phyloP scores from a whole-genome alignment of 2,888 invertebrate genomes.

The Nebria brevicollis region DNA sequence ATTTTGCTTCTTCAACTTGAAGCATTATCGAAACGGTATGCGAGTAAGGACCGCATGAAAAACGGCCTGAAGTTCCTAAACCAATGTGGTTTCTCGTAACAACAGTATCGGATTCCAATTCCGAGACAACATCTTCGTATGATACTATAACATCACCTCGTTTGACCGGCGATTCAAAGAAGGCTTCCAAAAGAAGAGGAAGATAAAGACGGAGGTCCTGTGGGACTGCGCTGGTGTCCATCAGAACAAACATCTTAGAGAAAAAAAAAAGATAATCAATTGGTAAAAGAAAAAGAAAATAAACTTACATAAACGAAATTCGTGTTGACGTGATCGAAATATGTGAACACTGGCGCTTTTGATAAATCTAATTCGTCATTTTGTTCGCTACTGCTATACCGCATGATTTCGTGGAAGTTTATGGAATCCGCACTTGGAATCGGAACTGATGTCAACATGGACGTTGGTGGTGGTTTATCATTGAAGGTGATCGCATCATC shows the following conservation, averaged over 20 bases:
- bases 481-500: constrained; percentile 78
- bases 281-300: not conserved
- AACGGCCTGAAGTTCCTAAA: constrained; percentile 68
- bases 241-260: constrained; percentile 75
- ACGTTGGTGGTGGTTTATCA: constrained; percentile 78
- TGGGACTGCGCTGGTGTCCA: constrained; percentile 75
- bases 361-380: constrained; percentile 68
- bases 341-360: constrained; percentile 77
- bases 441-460: constrained; percentile 76
- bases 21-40: constrained; percentile 73
- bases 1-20: constrained; percentile 82
- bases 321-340: constrained; percentile 82
- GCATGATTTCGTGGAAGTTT: constrained; percentile 70
- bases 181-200: constrained; percentile 77
- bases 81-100: constrained; percentile 72
- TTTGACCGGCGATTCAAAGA: constrained; percentile 80
- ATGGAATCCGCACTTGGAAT: constrained; percentile 81
- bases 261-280: constrained; percentile 44
- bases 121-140: constrained; percentile 80
- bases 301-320: constrained; percentile 85
- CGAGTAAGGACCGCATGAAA: constrained; percentile 78
- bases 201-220: constrained; percentile 74
- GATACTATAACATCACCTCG: constrained; percentile 67
- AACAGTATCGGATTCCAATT: constrained; percentile 80
- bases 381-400: constrained; percentile 62